These are phyloP conservation scores for Drosophila picticornis DNA, from an alignment of 2,888 invertebrate genomes.

Conservation along the genomic window DNA sequence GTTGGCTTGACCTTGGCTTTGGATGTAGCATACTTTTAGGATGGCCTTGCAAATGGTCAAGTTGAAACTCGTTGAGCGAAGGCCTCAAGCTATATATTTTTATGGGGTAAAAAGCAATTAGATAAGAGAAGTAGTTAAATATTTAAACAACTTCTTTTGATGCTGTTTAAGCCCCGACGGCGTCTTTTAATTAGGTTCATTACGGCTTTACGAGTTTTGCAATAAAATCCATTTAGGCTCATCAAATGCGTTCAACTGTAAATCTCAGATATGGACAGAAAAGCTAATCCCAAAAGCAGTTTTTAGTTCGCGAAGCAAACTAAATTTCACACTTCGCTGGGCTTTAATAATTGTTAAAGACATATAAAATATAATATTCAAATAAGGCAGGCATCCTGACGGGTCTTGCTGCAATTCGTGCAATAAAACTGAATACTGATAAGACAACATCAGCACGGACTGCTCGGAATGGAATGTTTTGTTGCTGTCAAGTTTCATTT, in stretches of 20 bases:
- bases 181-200: conserved; percentile 49
- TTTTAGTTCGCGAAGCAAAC: conserved; percentile 26
- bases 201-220: conserved; percentile 24
- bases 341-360: neutral
- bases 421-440: conserved; percentile 59
- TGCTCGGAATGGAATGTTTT: conserved; percentile 36
- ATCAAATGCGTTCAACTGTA: conserved; percentile 58
- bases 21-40: conserved; percentile 55
- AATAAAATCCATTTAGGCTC: conserved; percentile 58
- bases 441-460: conserved; percentile 20
- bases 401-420: conserved; percentile 36
- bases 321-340: conserved; percentile 25
- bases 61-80: conserved; percentile 4
- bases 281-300: conserved; percentile 31
- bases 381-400: too few relatives aligned
- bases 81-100: conserved; percentile 1
- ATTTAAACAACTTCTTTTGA: conserved; percentile 38
- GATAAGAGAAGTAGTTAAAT: conserved; percentile 17
- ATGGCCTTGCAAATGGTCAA: conserved; percentile 46
- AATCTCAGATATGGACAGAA: conserved; percentile 48
- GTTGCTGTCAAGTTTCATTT: conserved; percentile 69
- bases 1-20: conserved; percentile 44
- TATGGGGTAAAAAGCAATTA: neutral
- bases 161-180: conserved; percentile 8
- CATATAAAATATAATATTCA: neutral